Percentiles rank a stretch among this genome's conserved stretches.
Evolutionary conservation across 2,113 vertebrate genomes (phyloP).

Genomic region (Tricholaema leucomelas): DNA sequence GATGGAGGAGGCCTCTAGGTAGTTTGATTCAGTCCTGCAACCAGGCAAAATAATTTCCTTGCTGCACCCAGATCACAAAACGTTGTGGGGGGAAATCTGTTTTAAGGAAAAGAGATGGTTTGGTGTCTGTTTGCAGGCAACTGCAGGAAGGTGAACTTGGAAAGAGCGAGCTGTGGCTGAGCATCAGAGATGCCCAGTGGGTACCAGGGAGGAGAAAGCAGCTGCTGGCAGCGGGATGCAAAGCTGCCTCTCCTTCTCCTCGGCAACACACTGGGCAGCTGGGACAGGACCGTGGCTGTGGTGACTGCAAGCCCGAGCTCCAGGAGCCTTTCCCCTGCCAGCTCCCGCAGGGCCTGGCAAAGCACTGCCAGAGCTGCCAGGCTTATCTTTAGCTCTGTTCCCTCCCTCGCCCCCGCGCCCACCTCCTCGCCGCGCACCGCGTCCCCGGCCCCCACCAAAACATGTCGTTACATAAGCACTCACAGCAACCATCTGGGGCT

Average conservation of each 20-base stretch:
- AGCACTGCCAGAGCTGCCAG: constrained; percentile 38
- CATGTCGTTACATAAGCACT: constrained; percentile 35
- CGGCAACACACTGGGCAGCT: rapidly evolving
- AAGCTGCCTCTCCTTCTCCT: not conserved
- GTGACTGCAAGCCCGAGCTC: not conserved
- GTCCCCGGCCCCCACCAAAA: constrained; percentile 61
- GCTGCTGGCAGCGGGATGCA: not conserved
- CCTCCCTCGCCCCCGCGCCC: constrained; percentile 60
- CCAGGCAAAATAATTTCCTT: not conserved
- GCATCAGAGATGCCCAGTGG: rapidly evolving
- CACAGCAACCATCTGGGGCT: constrained; percentile 48
- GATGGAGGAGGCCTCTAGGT: not conserved
- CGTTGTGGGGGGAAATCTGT: rapidly evolving
- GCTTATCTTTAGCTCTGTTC: constrained; percentile 70
- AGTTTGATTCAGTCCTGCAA: not conserved
- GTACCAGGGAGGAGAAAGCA: not conserved
- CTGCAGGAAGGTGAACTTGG: not conserved
- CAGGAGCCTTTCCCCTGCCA: constrained; percentile 8
- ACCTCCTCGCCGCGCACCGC: constrained; percentile 44
- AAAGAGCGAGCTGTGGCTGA: not conserved
- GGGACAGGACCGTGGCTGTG: rapidly evolving
- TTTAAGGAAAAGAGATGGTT: not conserved
- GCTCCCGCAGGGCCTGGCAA: constrained; percentile 21
- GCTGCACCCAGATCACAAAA: not conserved
- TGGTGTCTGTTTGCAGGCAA: rapidly evolving